These are phyloP conservation scores for Luscinia luscinia DNA, from an alignment of 2,797 vertebrate genomes.

Conservation along the genomic window DNA sequence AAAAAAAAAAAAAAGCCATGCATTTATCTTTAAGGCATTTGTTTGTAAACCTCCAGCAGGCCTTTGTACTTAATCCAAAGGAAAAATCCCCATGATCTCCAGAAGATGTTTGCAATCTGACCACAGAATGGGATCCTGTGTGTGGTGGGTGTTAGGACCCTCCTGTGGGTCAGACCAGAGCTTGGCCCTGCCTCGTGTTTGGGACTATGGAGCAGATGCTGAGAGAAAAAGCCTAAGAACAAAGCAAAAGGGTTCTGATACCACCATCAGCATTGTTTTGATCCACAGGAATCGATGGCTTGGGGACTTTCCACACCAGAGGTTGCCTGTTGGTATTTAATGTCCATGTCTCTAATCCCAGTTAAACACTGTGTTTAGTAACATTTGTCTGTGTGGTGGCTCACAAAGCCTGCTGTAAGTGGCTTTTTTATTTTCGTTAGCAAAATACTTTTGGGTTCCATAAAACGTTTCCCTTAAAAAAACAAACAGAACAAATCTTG, in stretches of 20 bases:
- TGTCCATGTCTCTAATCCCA: not conserved
- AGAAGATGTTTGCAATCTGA: not conserved
- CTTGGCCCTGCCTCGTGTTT: not conserved
- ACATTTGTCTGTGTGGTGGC: conserved; percentile 28
- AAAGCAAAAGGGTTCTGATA: not conserved
- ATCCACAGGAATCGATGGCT: not conserved
- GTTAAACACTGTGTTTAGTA: conserved; percentile 22
- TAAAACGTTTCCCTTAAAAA: conserved; percentile 55
- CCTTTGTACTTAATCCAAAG: conserved; percentile 30
- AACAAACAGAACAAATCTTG: conserved; percentile 54
- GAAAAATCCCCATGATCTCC: not conserved
- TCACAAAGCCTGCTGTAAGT: conserved; percentile 46
- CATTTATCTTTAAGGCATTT: conserved; percentile 23
- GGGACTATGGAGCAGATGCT: not conserved
- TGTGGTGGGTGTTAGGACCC: not conserved
- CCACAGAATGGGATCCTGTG: not conserved
- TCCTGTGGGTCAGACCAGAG: not conserved
- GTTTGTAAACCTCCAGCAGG: conserved; percentile 41
- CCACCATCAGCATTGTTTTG: not conserved
- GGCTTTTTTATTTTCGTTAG: conserved; percentile 57
- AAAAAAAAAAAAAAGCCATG: not conserved
- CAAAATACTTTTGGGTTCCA: conserved; percentile 67
- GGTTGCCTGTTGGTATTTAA: conserved; percentile 3
- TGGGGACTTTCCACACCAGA: not conserved
- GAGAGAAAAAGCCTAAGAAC: not conserved